Base-by-base conservation (phyloP, 2,888 invertebrate genomes). In the Gryllus longicercus region DNA sequence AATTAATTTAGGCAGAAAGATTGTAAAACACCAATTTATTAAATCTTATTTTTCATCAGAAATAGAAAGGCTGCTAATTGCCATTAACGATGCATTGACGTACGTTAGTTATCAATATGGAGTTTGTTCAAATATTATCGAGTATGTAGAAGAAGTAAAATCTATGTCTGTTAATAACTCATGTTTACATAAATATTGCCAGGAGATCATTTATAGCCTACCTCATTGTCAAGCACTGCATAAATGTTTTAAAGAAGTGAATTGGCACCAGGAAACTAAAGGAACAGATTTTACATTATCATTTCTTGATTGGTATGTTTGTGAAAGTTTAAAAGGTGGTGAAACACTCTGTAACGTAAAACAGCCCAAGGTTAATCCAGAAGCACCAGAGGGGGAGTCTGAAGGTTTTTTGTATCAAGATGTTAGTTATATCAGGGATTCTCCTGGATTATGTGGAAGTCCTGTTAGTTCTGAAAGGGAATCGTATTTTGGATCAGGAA, bases 241-340 rank as follows among this genome's bases (percentile, higher is more conserved):
- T 38, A 38, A 38, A 8, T 38, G 38, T 38, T 38, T 38, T 8
- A 38, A 38, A 38, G 38, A 38, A 8, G 38, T 38, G 38, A 38
- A 38, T 51, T 75, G 50, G 51, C 11, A 23, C 16, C 8, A 4
- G 23, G 21, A 78, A 18, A n/a, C 50, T 51, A 50, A 80, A 76
- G 74, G 23, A 21, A 23, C 74, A 12, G 81, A 81, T 23, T 81
- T 79, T 21, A 81, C 79, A 50, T 75, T 81, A n/a, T 79, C 81
- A 16, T 81, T 81, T n/a, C 18, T 81, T 18, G 81, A 81, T 51
- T 50, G 74, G 51, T 81, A 50, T 79, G 79, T 81, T 8, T 79
- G 79, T 38, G 25, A 77, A 23, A 77, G 77, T 78, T 50, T 81
- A 12, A 75, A 76, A 63, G 50, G 14, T 63, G 77, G 79, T 23